Conservation (phyloP, 2,797 vertebrate species). For the Anabacerthia variegaticeps region DNA sequence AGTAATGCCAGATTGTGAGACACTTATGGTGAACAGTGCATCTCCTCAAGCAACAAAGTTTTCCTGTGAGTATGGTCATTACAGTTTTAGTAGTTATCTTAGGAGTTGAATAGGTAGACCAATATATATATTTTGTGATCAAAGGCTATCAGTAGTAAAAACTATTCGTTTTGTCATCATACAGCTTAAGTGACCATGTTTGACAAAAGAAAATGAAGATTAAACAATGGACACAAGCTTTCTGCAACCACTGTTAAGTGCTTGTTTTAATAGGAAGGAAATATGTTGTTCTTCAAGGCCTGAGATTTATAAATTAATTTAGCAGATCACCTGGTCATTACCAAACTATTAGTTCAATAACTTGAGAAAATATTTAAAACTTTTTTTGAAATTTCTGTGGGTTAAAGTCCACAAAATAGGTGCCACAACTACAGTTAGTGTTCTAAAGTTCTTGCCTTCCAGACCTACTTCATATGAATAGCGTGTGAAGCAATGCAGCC, state of each 20-base stretch:
- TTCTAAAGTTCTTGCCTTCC: background rate
- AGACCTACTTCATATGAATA: background rate
- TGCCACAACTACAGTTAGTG: background rate
- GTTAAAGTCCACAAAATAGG: background rate
- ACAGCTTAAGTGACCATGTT: background rate
- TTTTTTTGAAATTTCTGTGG: background rate
- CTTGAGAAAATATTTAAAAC: background rate
- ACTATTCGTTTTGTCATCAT: background rate
- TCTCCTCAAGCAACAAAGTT: background rate
- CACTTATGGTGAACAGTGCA: background rate
- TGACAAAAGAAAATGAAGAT: background rate
- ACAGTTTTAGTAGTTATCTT: background rate
- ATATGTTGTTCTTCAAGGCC: background rate
- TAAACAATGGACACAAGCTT: background rate
- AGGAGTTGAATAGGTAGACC: background rate
- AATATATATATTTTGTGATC: background rate
- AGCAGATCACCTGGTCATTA: background rate
- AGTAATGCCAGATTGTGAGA: background rate
- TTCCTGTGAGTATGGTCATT: background rate
- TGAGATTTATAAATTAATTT: background rate
- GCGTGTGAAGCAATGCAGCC: background rate
- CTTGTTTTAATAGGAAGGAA: background rate
- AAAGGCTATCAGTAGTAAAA: background rate
- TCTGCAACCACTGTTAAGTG: background rate
- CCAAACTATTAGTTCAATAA: background rate